phyloP scores from a whole-genome alignment of 2,113 vertebrate species.

The Myotis lucifugus region DNA sequence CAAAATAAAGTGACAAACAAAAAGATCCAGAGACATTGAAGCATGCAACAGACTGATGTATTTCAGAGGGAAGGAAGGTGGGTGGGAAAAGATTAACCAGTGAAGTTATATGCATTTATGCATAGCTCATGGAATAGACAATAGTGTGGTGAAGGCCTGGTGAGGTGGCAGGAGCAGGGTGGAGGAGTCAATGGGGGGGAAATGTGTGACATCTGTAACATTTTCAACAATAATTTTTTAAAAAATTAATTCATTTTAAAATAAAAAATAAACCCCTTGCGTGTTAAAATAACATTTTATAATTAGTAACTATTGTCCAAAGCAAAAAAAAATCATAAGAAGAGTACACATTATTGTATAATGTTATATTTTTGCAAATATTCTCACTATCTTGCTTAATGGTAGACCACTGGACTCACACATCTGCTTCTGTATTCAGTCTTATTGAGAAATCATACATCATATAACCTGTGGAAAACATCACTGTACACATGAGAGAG shows the following conservation, averaged over 20 bases:
- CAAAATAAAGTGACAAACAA: too few species aligned
- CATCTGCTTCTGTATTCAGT: neutral
- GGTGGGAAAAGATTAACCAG: too few species aligned
- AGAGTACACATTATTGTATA: neutral
- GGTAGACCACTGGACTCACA: neutral
- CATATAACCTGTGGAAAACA: neutral
- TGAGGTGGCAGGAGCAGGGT: too few species aligned
- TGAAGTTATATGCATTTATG: too few species aligned
- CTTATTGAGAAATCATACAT: neutral
- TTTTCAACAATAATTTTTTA: too few species aligned
- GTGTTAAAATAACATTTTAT: slow-evolving; percentile 19
- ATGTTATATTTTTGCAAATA: neutral
- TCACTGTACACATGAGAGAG: neutral
- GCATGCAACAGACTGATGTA: too few species aligned
- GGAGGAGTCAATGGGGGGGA: too few species aligned
- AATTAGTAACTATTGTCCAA: neutral
- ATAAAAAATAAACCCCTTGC: neutral
- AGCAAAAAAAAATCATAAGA: neutral
- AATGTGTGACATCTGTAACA: too few species aligned
- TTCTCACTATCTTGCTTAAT: neutral
- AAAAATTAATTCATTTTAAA: neutral
- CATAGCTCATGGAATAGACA: too few species aligned
- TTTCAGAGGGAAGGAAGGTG: too few species aligned
- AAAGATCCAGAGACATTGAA: too few species aligned
- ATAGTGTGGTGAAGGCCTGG: too few species aligned